A percentile compares a stretch with the other conserved stretches of the same genome.
Conservation (phyloP, 2,113 vertebrate species). For the Brevimyrus niger region DNA sequence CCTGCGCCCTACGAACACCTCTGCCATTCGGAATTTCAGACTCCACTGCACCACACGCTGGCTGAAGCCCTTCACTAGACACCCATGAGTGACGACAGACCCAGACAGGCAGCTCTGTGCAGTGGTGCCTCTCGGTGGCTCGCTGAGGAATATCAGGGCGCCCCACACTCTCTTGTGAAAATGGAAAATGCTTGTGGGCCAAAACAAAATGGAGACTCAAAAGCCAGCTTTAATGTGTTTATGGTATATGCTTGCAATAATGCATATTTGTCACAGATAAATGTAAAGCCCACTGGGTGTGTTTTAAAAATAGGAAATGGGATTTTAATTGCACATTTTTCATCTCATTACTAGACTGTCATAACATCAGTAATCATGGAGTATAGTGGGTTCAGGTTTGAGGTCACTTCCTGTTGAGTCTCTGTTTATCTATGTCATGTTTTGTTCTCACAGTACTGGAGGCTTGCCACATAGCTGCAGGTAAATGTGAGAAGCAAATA, state of each 20-base stretch:
- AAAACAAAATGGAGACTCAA: not conserved
- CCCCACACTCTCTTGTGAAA: not conserved
- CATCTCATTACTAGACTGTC: not conserved
- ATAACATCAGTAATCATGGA: not conserved
- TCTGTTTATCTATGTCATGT: not conserved
- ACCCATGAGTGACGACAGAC: not conserved
- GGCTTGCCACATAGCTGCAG: not conserved
- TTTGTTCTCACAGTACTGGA: not conserved
- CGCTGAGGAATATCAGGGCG: not conserved
- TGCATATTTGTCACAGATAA: not conserved
- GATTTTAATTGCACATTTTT: not conserved
- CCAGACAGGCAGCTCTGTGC: not conserved
- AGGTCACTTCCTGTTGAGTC: not conserved
- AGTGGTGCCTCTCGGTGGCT: not conserved
- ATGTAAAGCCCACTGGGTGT: not conserved
- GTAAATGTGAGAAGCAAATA: not conserved
- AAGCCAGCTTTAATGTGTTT: not conserved
- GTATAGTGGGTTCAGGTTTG: not conserved
- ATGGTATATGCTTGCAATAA: not conserved
- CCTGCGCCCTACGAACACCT: not conserved
- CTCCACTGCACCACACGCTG: not conserved
- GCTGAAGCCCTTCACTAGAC: not conserved
- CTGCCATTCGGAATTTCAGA: not conserved
- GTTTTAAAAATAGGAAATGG: not conserved
- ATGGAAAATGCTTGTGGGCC: not conserved